phyloP scores from a whole-genome alignment of 2,797 vertebrate genomes.

The Xenops minutus region DNA sequence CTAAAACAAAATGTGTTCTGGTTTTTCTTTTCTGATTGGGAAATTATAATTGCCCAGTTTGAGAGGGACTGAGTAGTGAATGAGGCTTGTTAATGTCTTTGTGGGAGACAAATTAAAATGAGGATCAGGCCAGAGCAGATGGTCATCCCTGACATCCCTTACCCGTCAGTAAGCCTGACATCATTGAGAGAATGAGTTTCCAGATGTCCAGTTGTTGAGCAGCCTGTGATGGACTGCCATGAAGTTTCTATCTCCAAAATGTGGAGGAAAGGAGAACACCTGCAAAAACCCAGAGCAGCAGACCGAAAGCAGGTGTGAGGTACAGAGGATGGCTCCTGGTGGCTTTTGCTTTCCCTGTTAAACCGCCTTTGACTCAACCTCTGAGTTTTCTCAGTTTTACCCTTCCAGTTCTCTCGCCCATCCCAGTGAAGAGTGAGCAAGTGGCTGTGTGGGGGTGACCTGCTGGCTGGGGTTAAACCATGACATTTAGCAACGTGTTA shows the following conservation, averaged over 20 bases:
- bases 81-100: background rate
- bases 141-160: too few species aligned
- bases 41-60: background rate
- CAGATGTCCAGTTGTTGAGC: background rate
- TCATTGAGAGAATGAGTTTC: background rate
- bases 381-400: background rate
- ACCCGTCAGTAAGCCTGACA: background rate
- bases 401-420: fast-evolving
- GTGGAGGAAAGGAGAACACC: background rate
- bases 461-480: background rate
- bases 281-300: background rate
- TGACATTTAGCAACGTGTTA: background rate
- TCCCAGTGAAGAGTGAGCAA: background rate
- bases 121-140: background rate
- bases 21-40: background rate
- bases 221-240: background rate
- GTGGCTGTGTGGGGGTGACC: fast-evolving
- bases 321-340: background rate
- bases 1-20: background rate
- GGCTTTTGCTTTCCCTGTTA: background rate
- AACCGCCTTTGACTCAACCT: background rate
- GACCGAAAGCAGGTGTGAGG: background rate
- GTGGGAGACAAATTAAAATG: background rate
- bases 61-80: background rate
- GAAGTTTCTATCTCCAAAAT: background rate